These are phyloP conservation scores for Sphinx pinastri DNA, from an alignment of 2,888 invertebrate species.

Conservation along the genomic window DNA sequence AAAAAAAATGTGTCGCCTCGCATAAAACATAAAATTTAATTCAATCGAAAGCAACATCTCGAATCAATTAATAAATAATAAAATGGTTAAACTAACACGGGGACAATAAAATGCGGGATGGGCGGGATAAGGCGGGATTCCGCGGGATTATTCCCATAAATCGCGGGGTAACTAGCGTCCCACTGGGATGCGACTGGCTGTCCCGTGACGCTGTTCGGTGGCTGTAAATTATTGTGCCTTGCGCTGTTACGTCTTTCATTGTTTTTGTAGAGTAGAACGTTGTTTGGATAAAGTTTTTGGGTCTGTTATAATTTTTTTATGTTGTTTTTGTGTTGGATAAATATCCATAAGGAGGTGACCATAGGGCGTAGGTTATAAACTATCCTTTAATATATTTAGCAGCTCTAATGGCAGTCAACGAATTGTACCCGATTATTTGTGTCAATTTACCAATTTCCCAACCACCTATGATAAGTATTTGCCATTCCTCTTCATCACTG, in stretches of 20 bases:
- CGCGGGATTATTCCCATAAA: conserved; percentile 55
- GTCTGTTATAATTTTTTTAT: background rate
- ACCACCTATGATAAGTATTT: too few species aligned
- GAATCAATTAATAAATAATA: conserved; percentile 73
- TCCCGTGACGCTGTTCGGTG: conserved; percentile 31
- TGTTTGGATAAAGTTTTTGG: background rate
- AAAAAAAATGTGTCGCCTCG: conserved; percentile 35
- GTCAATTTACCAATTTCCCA: too few species aligned
- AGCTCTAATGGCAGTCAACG: too few species aligned
- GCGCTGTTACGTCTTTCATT: conserved; percentile 3
- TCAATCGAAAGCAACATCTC: conserved; percentile 51
- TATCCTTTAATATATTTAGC: too few species aligned
- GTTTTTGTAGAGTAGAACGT: conserved; percentile 1
- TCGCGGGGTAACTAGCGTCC: conserved; percentile 59
- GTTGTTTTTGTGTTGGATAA: too few species aligned
- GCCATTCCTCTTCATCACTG: too few species aligned
- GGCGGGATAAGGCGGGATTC: conserved; percentile 31
- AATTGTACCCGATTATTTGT: too few species aligned
- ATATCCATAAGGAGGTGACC: too few species aligned
- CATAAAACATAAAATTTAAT: conserved; percentile 47
- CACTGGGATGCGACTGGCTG: conserved; percentile 38
- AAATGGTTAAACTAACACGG: conserved; percentile 53
- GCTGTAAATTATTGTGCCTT: conserved; percentile 30
- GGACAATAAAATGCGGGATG: conserved; percentile 54
- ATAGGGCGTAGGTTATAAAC: too few species aligned